Evolutionary conservation across 2,888 invertebrate genomes (phyloP).

Genomic region (Caenorhabditis virilis): DNA sequence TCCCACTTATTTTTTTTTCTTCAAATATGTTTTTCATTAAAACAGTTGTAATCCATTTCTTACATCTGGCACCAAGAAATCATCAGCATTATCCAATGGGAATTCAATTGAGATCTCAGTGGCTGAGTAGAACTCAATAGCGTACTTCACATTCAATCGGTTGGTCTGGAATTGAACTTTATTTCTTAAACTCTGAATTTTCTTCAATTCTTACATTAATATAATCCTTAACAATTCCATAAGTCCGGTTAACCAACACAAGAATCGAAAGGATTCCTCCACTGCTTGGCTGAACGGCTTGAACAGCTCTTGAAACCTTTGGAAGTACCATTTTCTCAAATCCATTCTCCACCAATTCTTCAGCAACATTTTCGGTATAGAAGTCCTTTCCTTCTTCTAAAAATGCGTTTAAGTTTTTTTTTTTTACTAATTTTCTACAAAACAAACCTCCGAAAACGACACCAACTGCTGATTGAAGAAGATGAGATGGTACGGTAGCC

Average conservation of each 20-base stretch:
- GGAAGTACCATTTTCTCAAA: constrained; percentile 57
- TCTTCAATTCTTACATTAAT: constrained; percentile 23
- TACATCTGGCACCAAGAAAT: constrained; percentile 60
- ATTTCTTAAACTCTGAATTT: neutral
- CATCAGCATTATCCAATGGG: constrained; percentile 56
- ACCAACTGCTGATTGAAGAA: constrained; percentile 59
- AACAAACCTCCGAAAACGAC: constrained; percentile 43
- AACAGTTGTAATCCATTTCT: constrained; percentile 3
- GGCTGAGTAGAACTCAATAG: constrained; percentile 49
- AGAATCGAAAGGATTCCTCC: constrained; percentile 44
- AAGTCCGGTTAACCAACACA: constrained; percentile 45
- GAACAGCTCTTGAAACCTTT: constrained; percentile 46
- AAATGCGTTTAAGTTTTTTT: neutral
- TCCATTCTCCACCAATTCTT: constrained; percentile 48
- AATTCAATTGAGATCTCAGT: constrained; percentile 46
- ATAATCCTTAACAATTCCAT: constrained; percentile 44
- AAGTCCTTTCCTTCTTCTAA: constrained; percentile 34
- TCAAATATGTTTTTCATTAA: neutral
- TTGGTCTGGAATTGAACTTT: constrained; percentile 14
- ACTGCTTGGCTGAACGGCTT: constrained; percentile 40
- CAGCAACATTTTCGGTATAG: constrained; percentile 44
- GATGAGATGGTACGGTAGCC: constrained; percentile 30
- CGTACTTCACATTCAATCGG: constrained; percentile 34
- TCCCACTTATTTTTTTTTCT: too few relatives aligned
- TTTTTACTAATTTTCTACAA: constrained; percentile 1